These are phyloP conservation scores for Trichopoda pennipes DNA, from an alignment of 2,888 invertebrate genomes.

Conservation along the genomic window DNA sequence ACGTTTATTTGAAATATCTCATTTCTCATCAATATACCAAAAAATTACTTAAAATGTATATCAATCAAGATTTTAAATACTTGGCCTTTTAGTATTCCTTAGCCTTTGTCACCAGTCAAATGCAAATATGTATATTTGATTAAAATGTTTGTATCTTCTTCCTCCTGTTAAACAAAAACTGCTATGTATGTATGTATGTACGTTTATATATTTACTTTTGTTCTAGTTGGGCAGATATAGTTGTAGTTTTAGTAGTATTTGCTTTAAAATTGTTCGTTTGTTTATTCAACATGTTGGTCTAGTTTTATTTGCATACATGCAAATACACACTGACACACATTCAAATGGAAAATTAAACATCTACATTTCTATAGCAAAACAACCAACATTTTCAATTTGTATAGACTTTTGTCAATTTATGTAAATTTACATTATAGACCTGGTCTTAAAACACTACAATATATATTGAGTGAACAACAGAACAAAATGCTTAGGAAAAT, in stretches of 20 bases:
- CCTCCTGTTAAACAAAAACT: background rate
- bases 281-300: slow-evolving; percentile 58
- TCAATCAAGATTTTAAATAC: background rate
- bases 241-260: slow-evolving; percentile 45
- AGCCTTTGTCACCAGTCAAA: background rate
- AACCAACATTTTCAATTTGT: slow-evolving; percentile 65
- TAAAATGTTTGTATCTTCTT: slow-evolving; percentile 3
- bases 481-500: slow-evolving; percentile 10
- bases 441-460: slow-evolving; percentile 42
- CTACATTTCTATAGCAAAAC: background rate
- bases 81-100: background rate
- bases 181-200: too few relatives aligned
- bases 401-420: slow-evolving; percentile 67
- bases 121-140: slow-evolving; percentile 3
- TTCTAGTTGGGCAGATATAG: slow-evolving; percentile 1
- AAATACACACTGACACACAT: slow-evolving; percentile 16
- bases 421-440: slow-evolving; percentile 63
- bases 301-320: slow-evolving; percentile 49
- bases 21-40: background rate
- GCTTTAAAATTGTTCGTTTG: slow-evolving; percentile 57
- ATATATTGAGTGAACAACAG: slow-evolving; percentile 27
- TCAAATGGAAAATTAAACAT: slow-evolving; percentile 17
- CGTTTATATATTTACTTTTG: background rate
- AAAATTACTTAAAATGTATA: background rate
- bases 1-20: background rate